Percentiles rank a stretch among this genome's conserved stretches.
Conservation (phyloP, 2,113 vertebrate genomes). For the Catharus minimus region DNA sequence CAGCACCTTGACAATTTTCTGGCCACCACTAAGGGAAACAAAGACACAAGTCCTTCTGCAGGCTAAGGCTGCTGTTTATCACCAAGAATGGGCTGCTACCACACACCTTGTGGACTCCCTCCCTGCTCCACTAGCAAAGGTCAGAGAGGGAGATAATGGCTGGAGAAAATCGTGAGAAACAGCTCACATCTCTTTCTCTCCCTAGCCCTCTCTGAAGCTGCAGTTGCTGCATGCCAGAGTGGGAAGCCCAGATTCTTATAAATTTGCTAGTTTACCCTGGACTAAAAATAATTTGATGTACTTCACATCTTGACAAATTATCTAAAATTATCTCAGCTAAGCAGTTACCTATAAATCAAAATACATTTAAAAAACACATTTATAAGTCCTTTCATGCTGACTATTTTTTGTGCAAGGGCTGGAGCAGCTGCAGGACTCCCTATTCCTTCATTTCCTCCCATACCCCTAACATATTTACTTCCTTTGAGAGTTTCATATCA, state of each 20-base stretch:
- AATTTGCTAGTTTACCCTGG: background rate
- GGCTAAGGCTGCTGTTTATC: background rate
- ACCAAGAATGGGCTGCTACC: accelerated
- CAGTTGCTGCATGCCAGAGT: background rate
- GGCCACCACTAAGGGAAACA: background rate
- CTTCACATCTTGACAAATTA: background rate
- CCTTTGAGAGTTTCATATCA: background rate
- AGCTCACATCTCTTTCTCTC: background rate
- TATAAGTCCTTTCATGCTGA: background rate
- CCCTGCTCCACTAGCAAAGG: background rate
- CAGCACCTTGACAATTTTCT: background rate
- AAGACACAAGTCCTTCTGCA: background rate
- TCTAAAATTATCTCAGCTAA: conserved; percentile 11
- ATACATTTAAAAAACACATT: background rate
- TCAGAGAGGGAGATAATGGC: background rate
- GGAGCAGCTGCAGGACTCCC: background rate
- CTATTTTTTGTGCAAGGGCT: background rate
- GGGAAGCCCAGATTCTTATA: background rate
- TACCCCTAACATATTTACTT: background rate
- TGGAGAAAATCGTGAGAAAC: background rate
- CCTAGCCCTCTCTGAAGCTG: background rate
- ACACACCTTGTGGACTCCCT: background rate
- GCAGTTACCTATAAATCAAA: conserved; percentile 15
- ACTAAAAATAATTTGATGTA: background rate
- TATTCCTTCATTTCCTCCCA: background rate